Evolutionary conservation across 2,113 vertebrate genomes (phyloP).

Genomic region (Thermophis baileyi): DNA sequence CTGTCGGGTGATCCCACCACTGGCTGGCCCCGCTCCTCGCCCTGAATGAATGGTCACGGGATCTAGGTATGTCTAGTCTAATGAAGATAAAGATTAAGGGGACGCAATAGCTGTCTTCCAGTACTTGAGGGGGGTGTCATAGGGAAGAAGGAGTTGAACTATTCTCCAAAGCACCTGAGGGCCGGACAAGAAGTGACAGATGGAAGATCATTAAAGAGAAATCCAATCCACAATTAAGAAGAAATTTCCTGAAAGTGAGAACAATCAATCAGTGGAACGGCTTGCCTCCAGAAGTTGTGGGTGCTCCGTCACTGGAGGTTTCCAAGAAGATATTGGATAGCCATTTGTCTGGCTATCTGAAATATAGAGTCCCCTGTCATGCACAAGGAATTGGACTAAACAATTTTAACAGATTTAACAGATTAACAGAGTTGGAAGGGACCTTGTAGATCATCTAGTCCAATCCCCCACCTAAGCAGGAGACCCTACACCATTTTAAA

Average conservation of each 20-base stretch:
- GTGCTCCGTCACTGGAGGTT: not conserved
- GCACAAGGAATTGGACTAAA: not conserved
- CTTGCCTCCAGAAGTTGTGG: not conserved
- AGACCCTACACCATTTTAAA: too few relatives aligned
- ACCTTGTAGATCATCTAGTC: too few relatives aligned
- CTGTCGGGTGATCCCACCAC: too few relatives aligned
- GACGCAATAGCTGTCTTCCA: not conserved
- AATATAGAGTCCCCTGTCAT: not conserved
- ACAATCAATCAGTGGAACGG: not conserved
- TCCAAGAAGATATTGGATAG: not conserved
- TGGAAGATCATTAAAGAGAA: not conserved
- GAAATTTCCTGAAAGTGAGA: not conserved
- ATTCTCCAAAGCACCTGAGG: not conserved
- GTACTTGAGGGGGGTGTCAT: not conserved
- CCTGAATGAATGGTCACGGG: fast-evolving
- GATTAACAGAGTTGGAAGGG: too few relatives aligned
- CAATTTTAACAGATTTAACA: too few relatives aligned
- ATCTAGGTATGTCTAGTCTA: not conserved
- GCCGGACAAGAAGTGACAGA: not conserved
- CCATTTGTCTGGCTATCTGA: too few relatives aligned
- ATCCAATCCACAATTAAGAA: not conserved
- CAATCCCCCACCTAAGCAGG: too few relatives aligned
- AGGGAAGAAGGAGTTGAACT: not conserved
- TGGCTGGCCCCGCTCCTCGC: too few relatives aligned
- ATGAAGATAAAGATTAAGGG: not conserved